Conservation (phyloP, 2,888 invertebrate species). For the Tipula unca region DNA sequence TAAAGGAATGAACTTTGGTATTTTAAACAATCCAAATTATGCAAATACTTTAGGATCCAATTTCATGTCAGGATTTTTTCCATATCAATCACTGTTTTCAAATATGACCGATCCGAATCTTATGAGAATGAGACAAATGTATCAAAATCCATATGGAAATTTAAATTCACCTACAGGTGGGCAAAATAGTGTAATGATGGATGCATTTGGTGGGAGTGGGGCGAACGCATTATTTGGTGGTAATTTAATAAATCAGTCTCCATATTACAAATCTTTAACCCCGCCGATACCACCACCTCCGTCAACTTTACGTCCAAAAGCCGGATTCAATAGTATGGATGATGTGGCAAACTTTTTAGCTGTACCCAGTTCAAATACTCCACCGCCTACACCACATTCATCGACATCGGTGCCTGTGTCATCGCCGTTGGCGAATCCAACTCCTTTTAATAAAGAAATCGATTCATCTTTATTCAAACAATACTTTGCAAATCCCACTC, state of each 20-base stretch:
- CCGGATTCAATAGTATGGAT: background rate
- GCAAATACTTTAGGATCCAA: background rate
- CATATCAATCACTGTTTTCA: background rate
- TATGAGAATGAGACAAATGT: slow-evolving; percentile 1
- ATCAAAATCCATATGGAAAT: slow-evolving; percentile 15
- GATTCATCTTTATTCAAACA: background rate
- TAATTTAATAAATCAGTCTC: background rate
- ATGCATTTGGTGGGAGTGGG: background rate
- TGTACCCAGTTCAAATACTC: slow-evolving; percentile 16
- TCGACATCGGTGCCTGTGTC: background rate
- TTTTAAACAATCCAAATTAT: background rate
- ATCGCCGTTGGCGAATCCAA: background rate
- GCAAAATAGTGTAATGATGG: background rate
- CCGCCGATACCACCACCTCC: slow-evolving; percentile 8
- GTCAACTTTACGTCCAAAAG: slow-evolving; percentile 1
- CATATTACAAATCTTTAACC: slow-evolving; percentile 15
- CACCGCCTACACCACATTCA: background rate
- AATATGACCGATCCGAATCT: slow-evolving; percentile 10
- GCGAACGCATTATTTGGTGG: background rate
- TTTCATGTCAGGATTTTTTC: background rate
- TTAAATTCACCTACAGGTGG: slow-evolving; percentile 1
- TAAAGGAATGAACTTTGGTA: background rate
- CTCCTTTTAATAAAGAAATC: background rate
- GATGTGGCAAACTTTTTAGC: slow-evolving; percentile 17
- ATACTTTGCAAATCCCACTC: background rate